Evolutionary conservation across 2,113 vertebrate genomes (phyloP).

Genomic region (Eptesicus fuscus): DNA sequence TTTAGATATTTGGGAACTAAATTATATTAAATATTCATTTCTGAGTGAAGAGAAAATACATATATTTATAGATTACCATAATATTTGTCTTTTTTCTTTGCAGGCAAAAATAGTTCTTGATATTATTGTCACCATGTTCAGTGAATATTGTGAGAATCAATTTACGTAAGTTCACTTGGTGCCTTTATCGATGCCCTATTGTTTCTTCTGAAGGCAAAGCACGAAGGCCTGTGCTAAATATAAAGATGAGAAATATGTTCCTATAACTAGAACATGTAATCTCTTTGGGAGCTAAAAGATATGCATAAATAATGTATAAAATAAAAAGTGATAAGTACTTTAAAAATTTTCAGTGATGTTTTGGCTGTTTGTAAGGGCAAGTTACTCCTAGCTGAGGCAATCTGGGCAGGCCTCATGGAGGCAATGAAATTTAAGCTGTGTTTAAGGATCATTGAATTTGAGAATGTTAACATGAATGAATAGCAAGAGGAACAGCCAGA

Average conservation of each 20-base stretch:
- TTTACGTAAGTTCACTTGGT: constrained; percentile 90
- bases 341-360: not conserved
- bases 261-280: not conserved
- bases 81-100: constrained; percentile 62
- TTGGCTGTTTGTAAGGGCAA: not conserved
- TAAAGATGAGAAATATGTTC: not conserved
- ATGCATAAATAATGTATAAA: not conserved
- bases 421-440: not conserved
- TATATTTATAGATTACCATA: constrained; percentile 26
- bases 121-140: constrained; percentile 96
- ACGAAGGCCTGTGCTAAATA: not conserved
- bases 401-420: not conserved
- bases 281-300: not conserved
- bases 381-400: not conserved
- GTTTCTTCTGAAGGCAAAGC: not conserved
- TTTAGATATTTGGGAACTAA: constrained; percentile 16
- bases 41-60: not conserved
- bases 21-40: constrained; percentile 34
- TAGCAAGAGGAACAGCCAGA: not conserved
- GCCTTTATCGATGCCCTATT: not conserved
- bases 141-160: constrained; percentile 93
- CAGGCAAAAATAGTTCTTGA: constrained; percentile 97
- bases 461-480: not conserved
- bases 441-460: not conserved
- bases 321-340: not conserved